These are phyloP conservation scores for Agelaius tricolor DNA, from an alignment of 2,113 vertebrate genomes.

Conservation along the genomic window DNA sequence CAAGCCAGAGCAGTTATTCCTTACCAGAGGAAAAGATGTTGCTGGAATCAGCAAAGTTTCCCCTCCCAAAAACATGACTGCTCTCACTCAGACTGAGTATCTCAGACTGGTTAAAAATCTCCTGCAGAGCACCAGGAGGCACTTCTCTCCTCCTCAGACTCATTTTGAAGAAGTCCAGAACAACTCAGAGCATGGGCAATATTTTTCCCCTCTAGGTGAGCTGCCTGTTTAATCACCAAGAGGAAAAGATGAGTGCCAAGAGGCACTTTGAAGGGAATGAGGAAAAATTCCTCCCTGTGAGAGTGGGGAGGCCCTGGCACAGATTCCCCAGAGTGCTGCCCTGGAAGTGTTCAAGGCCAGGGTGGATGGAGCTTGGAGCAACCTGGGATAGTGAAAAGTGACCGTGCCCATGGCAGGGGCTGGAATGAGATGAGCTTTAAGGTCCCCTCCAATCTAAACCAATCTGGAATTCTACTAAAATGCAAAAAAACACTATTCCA, in stretches of 20 bases:
- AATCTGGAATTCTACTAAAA: background rate
- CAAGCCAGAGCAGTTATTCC: background rate
- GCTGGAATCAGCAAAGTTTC: background rate
- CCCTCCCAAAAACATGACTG: rapidly evolving
- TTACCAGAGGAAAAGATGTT: background rate
- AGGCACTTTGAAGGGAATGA: background rate
- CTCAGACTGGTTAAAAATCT: background rate
- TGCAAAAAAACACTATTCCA: background rate
- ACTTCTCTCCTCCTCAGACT: background rate
- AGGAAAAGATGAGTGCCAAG: background rate
- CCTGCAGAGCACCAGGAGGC: background rate
- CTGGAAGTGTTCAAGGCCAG: background rate
- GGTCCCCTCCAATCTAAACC: background rate
- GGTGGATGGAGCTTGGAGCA: background rate
- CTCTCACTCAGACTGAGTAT: background rate
- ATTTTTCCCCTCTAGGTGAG: background rate
- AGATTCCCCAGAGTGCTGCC: background rate
- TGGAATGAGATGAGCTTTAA: background rate
- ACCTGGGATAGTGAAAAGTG: background rate
- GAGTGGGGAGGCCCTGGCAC: background rate
- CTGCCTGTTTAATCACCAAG: background rate
- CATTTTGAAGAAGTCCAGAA: background rate
- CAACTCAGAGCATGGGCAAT: background rate
- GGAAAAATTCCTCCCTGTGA: background rate
- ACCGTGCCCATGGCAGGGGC: background rate